Conservation (phyloP, 1,140 invertebrate species). For the Eriocheir sinensis region DNA sequence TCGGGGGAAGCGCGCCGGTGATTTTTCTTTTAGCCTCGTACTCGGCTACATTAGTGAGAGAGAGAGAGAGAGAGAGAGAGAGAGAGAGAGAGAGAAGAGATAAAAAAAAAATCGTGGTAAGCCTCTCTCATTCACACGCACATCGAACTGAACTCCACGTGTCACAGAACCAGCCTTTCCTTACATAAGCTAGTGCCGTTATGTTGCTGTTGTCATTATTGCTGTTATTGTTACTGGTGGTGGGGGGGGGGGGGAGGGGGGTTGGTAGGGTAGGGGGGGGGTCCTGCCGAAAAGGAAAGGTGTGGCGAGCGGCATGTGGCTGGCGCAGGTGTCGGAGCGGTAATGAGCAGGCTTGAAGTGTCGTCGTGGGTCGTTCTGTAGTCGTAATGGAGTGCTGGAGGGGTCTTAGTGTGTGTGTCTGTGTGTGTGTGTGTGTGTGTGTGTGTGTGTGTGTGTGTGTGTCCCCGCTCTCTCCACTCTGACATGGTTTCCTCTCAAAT, state of each 20-base stretch:
- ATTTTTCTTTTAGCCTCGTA: not conserved
- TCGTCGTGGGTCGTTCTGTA: not conserved
- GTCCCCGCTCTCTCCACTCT: no score
- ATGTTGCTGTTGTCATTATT: no score
- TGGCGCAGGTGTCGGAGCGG: not conserved
- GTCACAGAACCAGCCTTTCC: no score
- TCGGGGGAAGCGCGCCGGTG: not conserved
- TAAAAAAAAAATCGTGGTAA: not conserved
- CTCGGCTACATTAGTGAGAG: not conserved
- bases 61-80: constrained; percentile 6
- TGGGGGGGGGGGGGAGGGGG: not conserved
- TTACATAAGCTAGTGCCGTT: not conserved
- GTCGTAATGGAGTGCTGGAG: not conserved
- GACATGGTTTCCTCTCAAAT: no score
- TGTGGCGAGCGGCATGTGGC: not conserved
- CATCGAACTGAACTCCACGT: no score
- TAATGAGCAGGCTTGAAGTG: not conserved
- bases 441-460: not conserved
- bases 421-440: not conserved
- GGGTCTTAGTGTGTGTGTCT: not conserved
- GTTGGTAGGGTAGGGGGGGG: not conserved
- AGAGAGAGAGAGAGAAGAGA: constrained; percentile 22
- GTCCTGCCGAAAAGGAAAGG: no score
- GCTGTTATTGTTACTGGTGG: not conserved
- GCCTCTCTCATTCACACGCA: no score